Evolutionary conservation across 2,113 vertebrate genomes (phyloP).

Genomic region (Heteronetta atricapilla): DNA sequence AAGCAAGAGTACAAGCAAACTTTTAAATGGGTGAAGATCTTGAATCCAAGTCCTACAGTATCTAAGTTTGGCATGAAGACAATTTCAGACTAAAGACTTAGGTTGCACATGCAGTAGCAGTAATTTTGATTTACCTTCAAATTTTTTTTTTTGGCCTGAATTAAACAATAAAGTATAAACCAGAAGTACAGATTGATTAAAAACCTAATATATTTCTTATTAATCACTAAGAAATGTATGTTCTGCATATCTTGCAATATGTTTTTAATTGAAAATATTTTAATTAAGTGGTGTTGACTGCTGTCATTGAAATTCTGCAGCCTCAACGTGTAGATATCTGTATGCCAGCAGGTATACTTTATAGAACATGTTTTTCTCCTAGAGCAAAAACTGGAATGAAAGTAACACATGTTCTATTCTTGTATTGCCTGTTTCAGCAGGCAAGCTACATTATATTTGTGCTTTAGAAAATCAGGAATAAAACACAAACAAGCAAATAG

Average conservation of each 20-base stretch:
- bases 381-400: constrained; percentile 9
- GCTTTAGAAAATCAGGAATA: neutral
- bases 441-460: neutral
- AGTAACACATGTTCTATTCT: neutral
- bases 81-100: neutral
- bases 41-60: neutral
- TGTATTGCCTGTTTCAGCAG: neutral
- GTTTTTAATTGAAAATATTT: neutral
- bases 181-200: neutral
- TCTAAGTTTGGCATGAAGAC: neutral
- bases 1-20: neutral
- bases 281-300: neutral
- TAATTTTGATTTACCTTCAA: neutral
- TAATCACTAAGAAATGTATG: neutral
- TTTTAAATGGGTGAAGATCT: neutral
- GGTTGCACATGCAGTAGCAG: neutral
- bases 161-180: neutral
- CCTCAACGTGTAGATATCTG: neutral
- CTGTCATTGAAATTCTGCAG: neutral
- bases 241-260: neutral
- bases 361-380: neutral
- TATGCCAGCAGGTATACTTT: neutral
- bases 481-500: neutral
- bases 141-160: neutral
- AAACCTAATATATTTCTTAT: neutral